Percentiles rank a stretch among this genome's conserved stretches.
phyloP scores from a whole-genome alignment of 2,888 invertebrate species.

The Eurois occulta region DNA sequence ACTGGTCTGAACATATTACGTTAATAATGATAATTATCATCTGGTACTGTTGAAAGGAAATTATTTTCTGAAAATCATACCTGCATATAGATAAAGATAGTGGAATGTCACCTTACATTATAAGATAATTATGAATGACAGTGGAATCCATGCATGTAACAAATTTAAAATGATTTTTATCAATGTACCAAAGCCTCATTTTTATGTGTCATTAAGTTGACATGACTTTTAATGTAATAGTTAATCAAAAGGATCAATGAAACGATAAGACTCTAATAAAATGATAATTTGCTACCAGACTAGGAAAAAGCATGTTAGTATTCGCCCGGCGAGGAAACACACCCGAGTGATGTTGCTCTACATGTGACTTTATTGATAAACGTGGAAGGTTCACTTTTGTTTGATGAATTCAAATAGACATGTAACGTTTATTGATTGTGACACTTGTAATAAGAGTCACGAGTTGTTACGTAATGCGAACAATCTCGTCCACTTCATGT shows the following conservation, averaged over 20 bases:
- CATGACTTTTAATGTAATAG: conserved; percentile 42
- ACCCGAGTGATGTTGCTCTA: conserved; percentile 53
- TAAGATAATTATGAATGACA: conserved; percentile 33
- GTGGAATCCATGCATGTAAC: conserved; percentile 11
- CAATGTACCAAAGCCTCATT: background rate
- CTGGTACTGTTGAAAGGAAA: conserved; percentile 28
- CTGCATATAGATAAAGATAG: conserved; percentile 30
- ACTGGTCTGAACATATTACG: conserved; percentile 9
- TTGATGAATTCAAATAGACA: conserved; percentile 69
- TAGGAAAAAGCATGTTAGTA: conserved; percentile 83
- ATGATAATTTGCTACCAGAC: conserved; percentile 76
- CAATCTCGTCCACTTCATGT: conserved; percentile 82
- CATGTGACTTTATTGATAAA: conserved; percentile 69
- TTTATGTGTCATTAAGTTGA: conserved; percentile 14
- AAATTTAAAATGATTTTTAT: background rate
- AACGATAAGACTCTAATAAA: conserved; percentile 68
- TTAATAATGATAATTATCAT: conserved; percentile 24
- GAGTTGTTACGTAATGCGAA: conserved; percentile 88
- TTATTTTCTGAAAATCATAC: conserved; percentile 27
- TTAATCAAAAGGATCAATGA: conserved; percentile 70
- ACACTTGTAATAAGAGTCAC: conserved; percentile 86
- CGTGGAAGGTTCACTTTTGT: conserved; percentile 73
- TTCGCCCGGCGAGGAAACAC: conserved; percentile 76
- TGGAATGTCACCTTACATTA: conserved; percentile 40
- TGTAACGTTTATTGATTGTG: conserved; percentile 80